Evolutionary conservation across 2,888 invertebrate species (phyloP), one percentile per base, ranked within the genome.

Genomic region (Hemicrepidius hirtus): DNA sequence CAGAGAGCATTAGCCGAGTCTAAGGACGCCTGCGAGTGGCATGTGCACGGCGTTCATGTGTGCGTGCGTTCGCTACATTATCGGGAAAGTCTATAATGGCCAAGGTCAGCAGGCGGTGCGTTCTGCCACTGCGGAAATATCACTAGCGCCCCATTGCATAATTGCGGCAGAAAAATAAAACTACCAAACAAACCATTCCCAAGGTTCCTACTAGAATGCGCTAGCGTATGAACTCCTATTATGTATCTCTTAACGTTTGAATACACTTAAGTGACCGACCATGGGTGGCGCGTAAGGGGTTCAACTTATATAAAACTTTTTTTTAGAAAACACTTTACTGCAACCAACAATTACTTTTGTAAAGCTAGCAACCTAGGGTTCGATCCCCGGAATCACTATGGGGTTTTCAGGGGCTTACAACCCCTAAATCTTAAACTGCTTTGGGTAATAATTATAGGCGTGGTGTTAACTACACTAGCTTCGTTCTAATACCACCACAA

Each of bases 1-100:
- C 86, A 87, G 87, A 87, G 88, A 88, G 90, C 90, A 90, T 90
- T 90, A 90, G 90, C 88, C 88, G 89, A 86, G 89, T 89, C 88
- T 87, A 88, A 90, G 90, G 90, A 89, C 86, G 85, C 84, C 77
- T 82, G 79, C 81, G 84, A 79, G 77, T 86, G 89, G 88, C 88
- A 87, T 81, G 89, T 89, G 89, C 86, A 87, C 81, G 84, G 86
- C 87, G 88, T 88, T 89, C 88, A 88, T 88, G 79, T 80, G 79
- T 76, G 78, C 77, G 77, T 77, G 79, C 78, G 76, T 75, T 79
- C 67, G 72, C 69, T 72, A 69, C 64, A 74, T 68, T 75, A 75
- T 75, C 74, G 74, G 76, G 76, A 76, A 75, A 76, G 74, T 76
- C 74, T 76, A 72, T 71, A 71, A 74, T 67, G 68, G 69, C 76